Conservation (phyloP, 2,888 invertebrate genomes). For the Philhelius pedissequus region DNA sequence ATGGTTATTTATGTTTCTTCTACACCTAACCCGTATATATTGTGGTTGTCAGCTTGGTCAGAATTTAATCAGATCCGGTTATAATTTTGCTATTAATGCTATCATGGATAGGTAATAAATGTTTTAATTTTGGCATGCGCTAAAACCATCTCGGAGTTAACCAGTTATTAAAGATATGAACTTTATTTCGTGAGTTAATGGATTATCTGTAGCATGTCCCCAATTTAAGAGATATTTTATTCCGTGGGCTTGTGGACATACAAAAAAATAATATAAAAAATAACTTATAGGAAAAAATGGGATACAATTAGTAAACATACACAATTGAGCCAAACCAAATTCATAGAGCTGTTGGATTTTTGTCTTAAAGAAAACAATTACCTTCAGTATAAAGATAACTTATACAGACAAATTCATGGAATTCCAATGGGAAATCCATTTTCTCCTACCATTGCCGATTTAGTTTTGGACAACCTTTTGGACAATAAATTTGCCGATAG, state of each 20-base stretch:
- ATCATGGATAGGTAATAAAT: background rate
- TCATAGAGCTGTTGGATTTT: no score
- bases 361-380: no score
- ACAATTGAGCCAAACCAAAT: no score
- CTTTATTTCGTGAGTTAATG: background rate
- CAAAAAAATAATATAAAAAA: no score
- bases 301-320: no score
- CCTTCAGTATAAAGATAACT: no score
- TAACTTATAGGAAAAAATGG: no score
- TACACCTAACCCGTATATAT: background rate
- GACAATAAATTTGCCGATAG: no score
- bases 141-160: background rate
- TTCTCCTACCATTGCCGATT: no score
- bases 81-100: background rate
- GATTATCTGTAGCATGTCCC: background rate
- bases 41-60: background rate
- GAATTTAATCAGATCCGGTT: background rate
- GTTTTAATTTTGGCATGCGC: background rate
- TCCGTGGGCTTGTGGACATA: background rate
- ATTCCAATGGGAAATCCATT: no score
- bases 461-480: no score
- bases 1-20: background rate
- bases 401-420: no score
- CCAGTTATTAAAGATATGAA: background rate
- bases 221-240: background rate